Base-by-base conservation (phyloP, 2,113 vertebrate genomes). In the Tychaedon coryphoeus region DNA sequence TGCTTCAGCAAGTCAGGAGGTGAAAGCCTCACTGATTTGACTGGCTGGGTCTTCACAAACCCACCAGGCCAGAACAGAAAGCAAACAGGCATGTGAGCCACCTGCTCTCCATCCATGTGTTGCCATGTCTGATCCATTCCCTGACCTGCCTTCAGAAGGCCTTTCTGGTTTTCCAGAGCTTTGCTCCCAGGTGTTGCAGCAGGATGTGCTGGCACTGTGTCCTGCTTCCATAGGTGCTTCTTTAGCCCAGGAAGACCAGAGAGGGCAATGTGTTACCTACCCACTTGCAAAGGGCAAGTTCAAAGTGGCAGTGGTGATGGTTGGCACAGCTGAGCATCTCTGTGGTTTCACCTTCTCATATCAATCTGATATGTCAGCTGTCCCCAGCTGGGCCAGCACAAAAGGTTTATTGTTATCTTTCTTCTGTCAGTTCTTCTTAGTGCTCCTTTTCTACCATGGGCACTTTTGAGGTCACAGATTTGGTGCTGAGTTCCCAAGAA, bases 1-100 rank as follows among this genome's bases (percentile, higher is more conserved):
- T 88, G 78, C 88, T 96, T 94, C 86, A 91, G 71, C 3, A 11
- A 84, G 57, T 84, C 78, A 67, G 84, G 78, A 96, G 94, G 74
- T 90, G 79, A 94, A 96, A 95, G 69, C 66, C 2, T 3, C 87
- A 31, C 70, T 67, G 88, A 82, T 93, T 86, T 0, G 0, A 65
- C 48, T 82, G 67, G 33, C 84, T 91, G 86, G 24, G 61, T 53
- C 65, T 92, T 96, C 92, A 90, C 48, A 79, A 91, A 92, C 29
- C 36, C 38, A 56, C 26, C 54, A 50, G 85, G 66, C 75, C 92
- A 85, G 91, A 94, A 75, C 86, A 86, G 79, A 95, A 77, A 74
- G 78, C 84, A 88, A 87, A 53, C 48, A 71, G 56, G 76, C 81
- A 18, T 64, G 74, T 62, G 83, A 89, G 58, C 51, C 45, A 50